Base-by-base conservation (phyloP, 2,888 invertebrate species). In the Diaphora mendica region DNA sequence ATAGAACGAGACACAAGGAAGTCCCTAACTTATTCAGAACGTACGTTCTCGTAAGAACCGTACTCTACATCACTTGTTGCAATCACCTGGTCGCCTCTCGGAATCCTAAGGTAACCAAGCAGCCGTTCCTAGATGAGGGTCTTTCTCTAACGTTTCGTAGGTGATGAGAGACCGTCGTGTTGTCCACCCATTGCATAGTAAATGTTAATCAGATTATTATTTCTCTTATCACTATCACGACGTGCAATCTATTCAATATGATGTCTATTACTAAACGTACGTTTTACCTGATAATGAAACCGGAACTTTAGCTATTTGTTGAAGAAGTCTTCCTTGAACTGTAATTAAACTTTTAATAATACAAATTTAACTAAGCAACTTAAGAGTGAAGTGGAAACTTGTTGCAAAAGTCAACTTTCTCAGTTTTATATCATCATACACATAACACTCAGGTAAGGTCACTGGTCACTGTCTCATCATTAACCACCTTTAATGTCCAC, bases 21-120 rank as follows among this genome's bases (percentile, higher is more conserved):
- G 76, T 84, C 69, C 55, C 67, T 69, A 80, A 82, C 72, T 71
- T 74, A 74, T 78, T 73, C 64, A 71, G 33, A 66, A 71, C 68
- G 68, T 74, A 65, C 72, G 75, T 73, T 71, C 65, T 77, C 8
- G 26, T 66, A 73, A 59, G 75, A 72, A 74, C 51, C 66, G n/a
- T 75, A 75, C 13, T 81, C 74, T 64, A 68, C 64, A 68, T 72
- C 77, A 67, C 67, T 67, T 51, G 67, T 64, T 78, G 73, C 73
- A 72, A 77, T 81, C 77, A 69, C 70, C 72, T 68, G 76, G 42
- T 75, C 51, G 68, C 71, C 62, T 68, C 30, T 42, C 73, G 64
- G 59, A 68, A 64, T 69, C 39, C 68, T 55, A 68, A 69, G 71
- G 75, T 74, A 64, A 77, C 82, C 80, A 74, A 66, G 74, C 35